Evolutionary conservation across 2,113 vertebrate species (phyloP), one percentile per base, ranked within the genome.

Genomic region (Platysternon megacephalum): DNA sequence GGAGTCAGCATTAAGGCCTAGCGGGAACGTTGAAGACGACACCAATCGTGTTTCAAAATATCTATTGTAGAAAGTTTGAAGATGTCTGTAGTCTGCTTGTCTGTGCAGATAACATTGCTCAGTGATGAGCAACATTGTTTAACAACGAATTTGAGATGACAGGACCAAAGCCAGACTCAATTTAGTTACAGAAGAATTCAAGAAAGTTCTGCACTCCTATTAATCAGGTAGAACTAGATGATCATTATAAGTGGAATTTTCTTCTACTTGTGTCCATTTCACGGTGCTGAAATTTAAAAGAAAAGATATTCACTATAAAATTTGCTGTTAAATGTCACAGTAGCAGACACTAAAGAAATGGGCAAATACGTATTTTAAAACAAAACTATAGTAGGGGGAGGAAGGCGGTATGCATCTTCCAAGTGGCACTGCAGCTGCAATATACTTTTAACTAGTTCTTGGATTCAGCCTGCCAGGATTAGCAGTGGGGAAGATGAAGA

Each of bases 251-350:
- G 85, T 99, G 99, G 97, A 99, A 99, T 98, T 99, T 99, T 97
- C 99, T 99, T 98, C 99, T 98, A 96, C 97, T 99, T 93, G 99
- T 98, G 84, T 99, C 99, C 99, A 99, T 99, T 98, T 99, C 99
- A 93, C 99, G 99, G 42, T 99, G 99, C 99, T 99, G 97, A 92
- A 99, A 99, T 97, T 84, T 53, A 96, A 79, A 79, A 93, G 74
- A 24, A 49, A 28, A 49, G 8, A 56, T 72, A 55, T 48, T 53
- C 44, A 19, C 42, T 35, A 17, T 79, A 46, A 82, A 92, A 6
- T 81, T 91, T 91, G 11, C 21, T 89, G 84, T 39, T 83, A 87
- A 35, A 76, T 35, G 46, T 53, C 84, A 85, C 1, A 79, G 13
- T 19, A 55, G 39, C 16, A 92, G 91, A 88, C 5, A 84, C 65